Base-by-base conservation (phyloP, 1,140 invertebrate genomes). In the Mactra quadrangularis region DNA sequence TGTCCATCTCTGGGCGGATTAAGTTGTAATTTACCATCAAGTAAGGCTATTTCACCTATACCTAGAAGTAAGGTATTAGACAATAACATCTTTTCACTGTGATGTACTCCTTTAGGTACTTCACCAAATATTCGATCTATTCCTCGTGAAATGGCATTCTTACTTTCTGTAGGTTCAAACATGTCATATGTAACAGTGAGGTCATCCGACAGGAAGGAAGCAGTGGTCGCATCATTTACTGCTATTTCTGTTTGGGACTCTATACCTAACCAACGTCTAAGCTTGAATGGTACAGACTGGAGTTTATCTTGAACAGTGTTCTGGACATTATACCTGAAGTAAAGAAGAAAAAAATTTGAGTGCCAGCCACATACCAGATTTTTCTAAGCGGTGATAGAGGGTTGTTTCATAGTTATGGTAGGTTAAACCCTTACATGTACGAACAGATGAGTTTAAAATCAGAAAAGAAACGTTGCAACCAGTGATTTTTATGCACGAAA, bases 61-160 rank as follows among this genome's bases (percentile, higher is more conserved):
- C 88, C 93, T 2, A 93, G 82, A 15, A 94, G 29, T 9, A 74
- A 74, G 13, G 90, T 90, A 13, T 91, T 91, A 31, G 90, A 86
- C 7, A 86, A 41, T 27, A 94, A 76, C 89, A 94, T 92, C 57
- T 87, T 79, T 79, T 94, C 93, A 33, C 87, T 88, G 70, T 93
- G 89, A 35, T 93, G 92, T 47, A 90, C 85, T 1, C 93, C 93
- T 70, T 90, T 91, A 6, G 76, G 81, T 0, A 92, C 86, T 19
- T 92, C 91, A 7, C 92, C 92, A 64, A 88, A 89, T 7, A 92
- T 60, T 27, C 89, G 83, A 52, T 92, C 91, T 13, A 92, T 52
- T 17, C 89, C 84, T 17, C 82, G 70, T n/a, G 87, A 76, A 0
- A 92, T 6, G 1, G 84, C 3, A 31, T 47, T 35, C 7, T 62